These are phyloP conservation scores for Nyctalus aviator DNA, from an alignment of 2,797 vertebrate genomes.

Conservation along the genomic window DNA sequence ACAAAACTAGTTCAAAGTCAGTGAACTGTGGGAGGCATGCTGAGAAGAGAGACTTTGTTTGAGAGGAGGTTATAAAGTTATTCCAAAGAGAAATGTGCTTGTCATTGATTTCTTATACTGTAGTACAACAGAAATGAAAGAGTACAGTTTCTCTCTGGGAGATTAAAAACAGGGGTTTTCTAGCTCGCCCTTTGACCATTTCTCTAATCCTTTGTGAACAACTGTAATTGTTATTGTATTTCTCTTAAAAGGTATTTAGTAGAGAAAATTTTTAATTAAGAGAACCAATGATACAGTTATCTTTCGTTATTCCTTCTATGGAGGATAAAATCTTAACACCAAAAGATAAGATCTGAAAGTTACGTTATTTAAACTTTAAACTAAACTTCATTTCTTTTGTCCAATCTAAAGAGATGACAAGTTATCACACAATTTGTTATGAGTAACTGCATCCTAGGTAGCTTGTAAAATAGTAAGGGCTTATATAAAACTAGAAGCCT, in stretches of 20 bases:
- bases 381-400: background rate
- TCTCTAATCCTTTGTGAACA: conserved; percentile 61
- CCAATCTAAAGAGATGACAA: background rate
- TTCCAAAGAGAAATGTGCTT: conserved; percentile 70
- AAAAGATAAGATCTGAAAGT: conserved; percentile 10
- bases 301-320: background rate
- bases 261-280: conserved; percentile 71
- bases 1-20: conserved; percentile 76
- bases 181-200: conserved; percentile 22
- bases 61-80: conserved; percentile 64
- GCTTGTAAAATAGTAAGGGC: background rate
- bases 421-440: background rate
- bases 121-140: conserved; percentile 75
- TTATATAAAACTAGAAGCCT: background rate
- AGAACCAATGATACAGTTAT: conserved; percentile 55
- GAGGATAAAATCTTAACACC: conserved; percentile 59
- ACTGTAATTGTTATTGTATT: conserved; percentile 67
- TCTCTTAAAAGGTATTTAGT: conserved; percentile 56
- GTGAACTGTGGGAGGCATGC: conserved; percentile 78
- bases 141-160: conserved; percentile 47
- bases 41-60: conserved; percentile 73
- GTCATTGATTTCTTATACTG: conserved; percentile 69
- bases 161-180: conserved; percentile 63
- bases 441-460: conserved; percentile 13
- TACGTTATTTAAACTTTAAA: conserved; percentile 51